Base-by-base conservation (phyloP, 2,888 invertebrate genomes). In the Stegana nigrithorax region DNA sequence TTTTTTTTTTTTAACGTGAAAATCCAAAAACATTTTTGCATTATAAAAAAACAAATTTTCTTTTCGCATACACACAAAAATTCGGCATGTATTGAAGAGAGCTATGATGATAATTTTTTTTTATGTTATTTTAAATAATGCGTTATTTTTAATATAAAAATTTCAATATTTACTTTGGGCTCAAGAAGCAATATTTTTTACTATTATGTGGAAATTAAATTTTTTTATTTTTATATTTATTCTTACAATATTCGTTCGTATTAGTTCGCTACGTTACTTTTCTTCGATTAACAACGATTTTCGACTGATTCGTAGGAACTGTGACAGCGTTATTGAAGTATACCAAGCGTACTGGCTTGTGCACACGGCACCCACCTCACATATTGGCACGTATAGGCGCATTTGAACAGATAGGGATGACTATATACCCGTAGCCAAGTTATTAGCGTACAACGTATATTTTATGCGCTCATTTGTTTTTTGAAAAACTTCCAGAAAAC, bases 231-330 rank as follows among this genome's bases (percentile, higher is more conserved):
- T 17, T 27, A 32, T 29, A 39, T 42, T 44, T 64, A 69, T 78
- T 76, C 69, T 73, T 76, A 76, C 80, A 78, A 76, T 32, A 55
- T 80, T 76, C 80, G 75, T 78, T 76, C 75, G 76, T 76, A 78
- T 78, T 80, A 78, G 74, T 72, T 72, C 67, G 70, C 66, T 78
- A 70, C 14, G 63, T 74, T 73, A 71, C 74, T 74, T 73, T 73
- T 73, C 75, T 80, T 76, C 78, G 75, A 73, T 76, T 80, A 80
- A 80, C 75, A 76, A 76, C 75, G 75, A 76, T 76, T 76, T 80
- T 76, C 75, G 80, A 76, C 75, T 76, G 75, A 80, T 76, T 78
- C 72, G 69, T 69, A 67, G 45, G 66, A 67, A 67, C 67, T 80
- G 75, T 73, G 72, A 19, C 7, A 75, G 67, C 69, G 65, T 66